Conservation (phyloP, 2,888 invertebrate species). For the Acleris cristana region DNA sequence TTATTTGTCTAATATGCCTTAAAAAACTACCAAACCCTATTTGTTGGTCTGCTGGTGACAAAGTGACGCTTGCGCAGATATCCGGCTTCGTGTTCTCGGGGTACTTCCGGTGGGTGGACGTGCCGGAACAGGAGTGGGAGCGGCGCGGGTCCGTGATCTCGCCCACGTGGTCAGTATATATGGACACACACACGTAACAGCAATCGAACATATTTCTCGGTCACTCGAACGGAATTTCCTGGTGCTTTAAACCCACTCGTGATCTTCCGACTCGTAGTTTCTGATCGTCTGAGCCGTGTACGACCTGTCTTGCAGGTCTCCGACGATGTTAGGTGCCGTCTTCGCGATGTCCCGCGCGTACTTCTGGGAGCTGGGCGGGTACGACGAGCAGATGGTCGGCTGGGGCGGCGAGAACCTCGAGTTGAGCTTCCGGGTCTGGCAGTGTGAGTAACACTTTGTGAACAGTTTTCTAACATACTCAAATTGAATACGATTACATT, state of each 20-base stretch:
- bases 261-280: neutral
- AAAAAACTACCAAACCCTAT: too few species aligned
- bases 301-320: slow-evolving; percentile 81
- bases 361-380: slow-evolving; percentile 98
- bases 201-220: too few species aligned
- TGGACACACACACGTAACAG: too few species aligned
- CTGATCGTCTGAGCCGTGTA: neutral
- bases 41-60: too few species aligned
- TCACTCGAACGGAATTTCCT: too few species aligned
- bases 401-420: slow-evolving; percentile 90
- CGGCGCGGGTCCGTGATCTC: slow-evolving; percentile 83
- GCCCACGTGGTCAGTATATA: slow-evolving; percentile 84
- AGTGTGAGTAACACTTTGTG: slow-evolving; percentile 76
- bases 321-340: slow-evolving; percentile 99
- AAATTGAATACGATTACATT: too few species aligned
- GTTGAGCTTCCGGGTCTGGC: slow-evolving; percentile 90
- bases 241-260: too few species aligned
- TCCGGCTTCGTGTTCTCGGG: slow-evolving; percentile 95
- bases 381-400: slow-evolving; percentile 98
- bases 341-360: slow-evolving; percentile 96
- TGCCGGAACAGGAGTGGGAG: slow-evolving; percentile 86
- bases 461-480: too few species aligned
- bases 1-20: too few species aligned
- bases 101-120: slow-evolving; percentile 96
- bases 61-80: slow-evolving; percentile 71